These are phyloP conservation scores for Phyto melanocephala DNA, from an alignment of 2,888 invertebrate species.

Conservation along the genomic window DNA sequence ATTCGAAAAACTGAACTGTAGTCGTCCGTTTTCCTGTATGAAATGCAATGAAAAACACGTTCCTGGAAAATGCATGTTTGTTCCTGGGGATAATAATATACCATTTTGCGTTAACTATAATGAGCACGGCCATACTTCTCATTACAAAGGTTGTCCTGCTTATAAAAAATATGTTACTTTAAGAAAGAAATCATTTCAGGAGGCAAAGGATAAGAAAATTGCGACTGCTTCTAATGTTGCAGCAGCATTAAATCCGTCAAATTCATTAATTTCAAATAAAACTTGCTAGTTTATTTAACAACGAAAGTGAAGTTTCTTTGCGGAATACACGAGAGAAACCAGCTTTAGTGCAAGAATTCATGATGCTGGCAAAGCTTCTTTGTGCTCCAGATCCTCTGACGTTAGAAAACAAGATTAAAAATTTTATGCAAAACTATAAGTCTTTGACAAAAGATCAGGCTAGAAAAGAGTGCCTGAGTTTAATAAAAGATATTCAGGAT, in stretches of 20 bases:
- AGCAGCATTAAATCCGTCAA: not conserved
- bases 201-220: not conserved
- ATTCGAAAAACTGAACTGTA: not conserved
- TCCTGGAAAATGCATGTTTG: not conserved
- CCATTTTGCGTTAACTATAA: not conserved
- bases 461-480: not conserved
- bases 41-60: not conserved
- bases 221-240: not conserved
- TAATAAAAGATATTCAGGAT: no score
- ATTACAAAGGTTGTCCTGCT: not conserved
- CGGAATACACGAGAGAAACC: no score
- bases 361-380: slow-evolving; percentile 4
- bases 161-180: not conserved
- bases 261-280: not conserved
- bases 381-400: no score
- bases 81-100: not conserved
- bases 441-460: not conserved
- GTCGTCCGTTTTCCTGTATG: not conserved
- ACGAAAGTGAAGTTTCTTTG: no score
- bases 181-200: not conserved
- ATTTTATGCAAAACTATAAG: slow-evolving; percentile 1
- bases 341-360: no score
- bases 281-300: not conserved
- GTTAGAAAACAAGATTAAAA: not conserved
- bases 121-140: not conserved